phyloP scores from a whole-genome alignment of 2,797 vertebrate species.

The Eospalax fontanierii region DNA sequence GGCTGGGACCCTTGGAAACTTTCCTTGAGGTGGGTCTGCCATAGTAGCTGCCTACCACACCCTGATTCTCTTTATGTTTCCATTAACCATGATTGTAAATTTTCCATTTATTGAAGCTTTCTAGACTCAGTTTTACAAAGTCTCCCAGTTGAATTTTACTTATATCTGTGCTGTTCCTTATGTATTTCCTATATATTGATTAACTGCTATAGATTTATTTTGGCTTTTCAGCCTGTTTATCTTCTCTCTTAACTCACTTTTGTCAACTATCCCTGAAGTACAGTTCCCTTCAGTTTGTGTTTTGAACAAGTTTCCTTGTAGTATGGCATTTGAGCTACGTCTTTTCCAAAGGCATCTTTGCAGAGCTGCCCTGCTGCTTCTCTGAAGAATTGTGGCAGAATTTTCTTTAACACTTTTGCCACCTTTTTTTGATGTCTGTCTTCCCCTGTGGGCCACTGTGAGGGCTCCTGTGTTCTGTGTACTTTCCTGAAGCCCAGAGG shows the following conservation, averaged over 20 bases:
- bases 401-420: constrained; percentile 63
- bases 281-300: constrained; percentile 61
- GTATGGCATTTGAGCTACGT: constrained; percentile 65
- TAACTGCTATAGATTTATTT: background rate
- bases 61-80: background rate
- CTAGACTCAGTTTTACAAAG: background rate
- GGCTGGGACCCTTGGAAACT: background rate
- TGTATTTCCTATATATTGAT: constrained; percentile 11
- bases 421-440: constrained; percentile 44
- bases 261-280: constrained; percentile 11
- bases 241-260: constrained; percentile 30
- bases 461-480: background rate
- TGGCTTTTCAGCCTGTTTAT: background rate
- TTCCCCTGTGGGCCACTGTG: constrained; percentile 50
- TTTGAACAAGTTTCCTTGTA: constrained; percentile 51
- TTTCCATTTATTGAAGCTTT: background rate
- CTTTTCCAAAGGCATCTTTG: constrained; percentile 55
- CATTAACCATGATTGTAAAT: background rate
- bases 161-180: background rate
- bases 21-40: background rate
- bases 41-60: background rate
- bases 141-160: background rate
- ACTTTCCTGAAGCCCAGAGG: constrained; percentile 15
- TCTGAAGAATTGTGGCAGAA: constrained; percentile 66
- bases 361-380: constrained; percentile 50